Conservation (phyloP, 2,113 vertebrate genomes). For the Hippocampus barbouri region DNA sequence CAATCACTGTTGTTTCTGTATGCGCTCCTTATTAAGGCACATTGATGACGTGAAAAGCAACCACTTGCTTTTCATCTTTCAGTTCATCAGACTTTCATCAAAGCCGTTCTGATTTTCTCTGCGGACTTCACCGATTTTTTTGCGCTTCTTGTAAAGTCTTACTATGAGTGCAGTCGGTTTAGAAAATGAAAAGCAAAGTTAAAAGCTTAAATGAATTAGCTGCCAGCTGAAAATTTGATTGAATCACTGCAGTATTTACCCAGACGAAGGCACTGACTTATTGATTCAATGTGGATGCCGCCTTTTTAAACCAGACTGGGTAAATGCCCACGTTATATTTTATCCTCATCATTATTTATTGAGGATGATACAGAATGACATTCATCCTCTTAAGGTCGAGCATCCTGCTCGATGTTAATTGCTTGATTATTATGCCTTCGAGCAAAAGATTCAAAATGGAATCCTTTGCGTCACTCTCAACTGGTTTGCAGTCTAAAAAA, state of each 20-base stretch:
- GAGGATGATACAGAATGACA: too few relatives aligned
- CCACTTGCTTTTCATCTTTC: constrained; percentile 4
- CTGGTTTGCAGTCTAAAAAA: not conserved
- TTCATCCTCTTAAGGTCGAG: too few relatives aligned
- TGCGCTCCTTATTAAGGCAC: constrained; percentile 77
- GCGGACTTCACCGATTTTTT: not conserved
- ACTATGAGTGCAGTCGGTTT: not conserved
- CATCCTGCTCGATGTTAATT: too few relatives aligned
- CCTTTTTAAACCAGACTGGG: not conserved
- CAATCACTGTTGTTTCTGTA: constrained; percentile 35
- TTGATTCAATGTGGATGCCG: not conserved
- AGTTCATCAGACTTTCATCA: not conserved
- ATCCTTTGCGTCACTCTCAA: too few relatives aligned
- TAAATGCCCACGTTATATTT: not conserved
- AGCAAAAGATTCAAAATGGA: too few relatives aligned
- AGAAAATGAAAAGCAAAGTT: not conserved
- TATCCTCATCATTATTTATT: too few relatives aligned
- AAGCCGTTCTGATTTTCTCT: not conserved
- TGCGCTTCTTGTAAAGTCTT: not conserved
- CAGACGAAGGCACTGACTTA: not conserved
- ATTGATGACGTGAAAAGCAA: constrained; percentile 24
- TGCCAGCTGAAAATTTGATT: not conserved
- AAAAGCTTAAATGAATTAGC: not conserved
- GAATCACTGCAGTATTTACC: not conserved
- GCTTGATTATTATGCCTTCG: too few relatives aligned